phyloP scores from a whole-genome alignment of 2,888 invertebrate species.

The Noctua pronuba region DNA sequence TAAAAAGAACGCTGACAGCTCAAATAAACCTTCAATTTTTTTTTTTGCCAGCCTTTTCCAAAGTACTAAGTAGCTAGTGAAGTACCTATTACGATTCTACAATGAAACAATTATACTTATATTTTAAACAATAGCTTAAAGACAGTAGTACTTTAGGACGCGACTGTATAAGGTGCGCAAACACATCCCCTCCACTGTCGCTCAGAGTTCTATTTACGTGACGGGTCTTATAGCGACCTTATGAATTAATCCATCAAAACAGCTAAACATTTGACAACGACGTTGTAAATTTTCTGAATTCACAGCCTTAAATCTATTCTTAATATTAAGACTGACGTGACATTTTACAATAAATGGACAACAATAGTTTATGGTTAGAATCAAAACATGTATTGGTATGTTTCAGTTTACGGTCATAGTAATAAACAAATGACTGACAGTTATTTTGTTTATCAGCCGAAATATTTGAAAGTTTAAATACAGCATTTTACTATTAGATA shows the following conservation, averaged over 20 bases:
- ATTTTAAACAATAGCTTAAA: no score
- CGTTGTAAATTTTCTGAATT: neutral
- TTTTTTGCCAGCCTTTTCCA: no score
- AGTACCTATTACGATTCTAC: no score
- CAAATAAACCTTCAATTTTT: no score
- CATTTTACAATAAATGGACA: conserved; percentile 43
- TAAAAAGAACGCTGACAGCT: no score
- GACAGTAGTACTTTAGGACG: no score
- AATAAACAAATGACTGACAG: conserved; percentile 14
- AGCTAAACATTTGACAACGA: neutral
- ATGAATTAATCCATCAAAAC: neutral
- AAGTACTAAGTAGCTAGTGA: no score
- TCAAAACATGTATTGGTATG: conserved; percentile 23
- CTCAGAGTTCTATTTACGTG: no score
- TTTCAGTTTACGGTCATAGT: neutral
- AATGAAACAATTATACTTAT: no score
- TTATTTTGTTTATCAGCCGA: neutral
- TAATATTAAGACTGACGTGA: conserved; percentile 55
- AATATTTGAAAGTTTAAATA: neutral
- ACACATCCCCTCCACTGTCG: no score
- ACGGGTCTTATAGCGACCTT: no score
- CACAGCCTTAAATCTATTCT: conserved; percentile 41
- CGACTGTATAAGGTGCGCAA: no score
- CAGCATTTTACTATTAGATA: neutral
- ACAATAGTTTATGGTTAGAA: conserved; percentile 1